Conservation (phyloP, 1,140 invertebrate species). For the Leptestheria dahalacensis region DNA sequence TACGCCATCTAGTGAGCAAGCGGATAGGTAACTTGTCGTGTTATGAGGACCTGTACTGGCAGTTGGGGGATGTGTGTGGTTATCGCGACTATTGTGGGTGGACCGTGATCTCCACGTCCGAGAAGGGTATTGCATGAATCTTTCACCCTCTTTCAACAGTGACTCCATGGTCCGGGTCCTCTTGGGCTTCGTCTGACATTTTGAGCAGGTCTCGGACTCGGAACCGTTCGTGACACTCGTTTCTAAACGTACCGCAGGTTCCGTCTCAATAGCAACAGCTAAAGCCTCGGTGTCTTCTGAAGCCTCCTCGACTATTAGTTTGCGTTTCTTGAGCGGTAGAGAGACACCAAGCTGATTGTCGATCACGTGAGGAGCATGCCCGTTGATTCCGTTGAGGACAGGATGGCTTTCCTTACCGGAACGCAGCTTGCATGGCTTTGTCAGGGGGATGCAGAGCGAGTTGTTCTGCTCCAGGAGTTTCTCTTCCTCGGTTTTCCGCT, state of each 20-base stretch:
- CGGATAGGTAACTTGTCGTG: neutral
- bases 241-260: too few relatives aligned
- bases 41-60: neutral
- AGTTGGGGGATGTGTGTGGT: neutral
- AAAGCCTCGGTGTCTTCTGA: neutral
- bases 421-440: too few relatives aligned
- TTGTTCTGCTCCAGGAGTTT: too few relatives aligned
- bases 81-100: conserved; percentile 2
- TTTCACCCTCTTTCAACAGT: neutral
- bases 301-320: neutral
- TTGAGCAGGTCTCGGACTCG: neutral
- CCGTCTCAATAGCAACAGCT: too few relatives aligned
- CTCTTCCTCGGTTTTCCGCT: too few relatives aligned
- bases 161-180: neutral
- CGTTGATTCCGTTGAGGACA: too few relatives aligned
- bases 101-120: neutral
- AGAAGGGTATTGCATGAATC: conserved; percentile 8
- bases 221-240: neutral
- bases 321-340: neutral
- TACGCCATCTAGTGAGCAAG: neutral
- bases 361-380: too few relatives aligned
- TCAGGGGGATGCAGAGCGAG: too few relatives aligned
- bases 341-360: too few relatives aligned
- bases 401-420: too few relatives aligned
- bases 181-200: neutral